phyloP scores from a whole-genome alignment of 2,113 vertebrate genomes.

The Seriola aureovittata region DNA sequence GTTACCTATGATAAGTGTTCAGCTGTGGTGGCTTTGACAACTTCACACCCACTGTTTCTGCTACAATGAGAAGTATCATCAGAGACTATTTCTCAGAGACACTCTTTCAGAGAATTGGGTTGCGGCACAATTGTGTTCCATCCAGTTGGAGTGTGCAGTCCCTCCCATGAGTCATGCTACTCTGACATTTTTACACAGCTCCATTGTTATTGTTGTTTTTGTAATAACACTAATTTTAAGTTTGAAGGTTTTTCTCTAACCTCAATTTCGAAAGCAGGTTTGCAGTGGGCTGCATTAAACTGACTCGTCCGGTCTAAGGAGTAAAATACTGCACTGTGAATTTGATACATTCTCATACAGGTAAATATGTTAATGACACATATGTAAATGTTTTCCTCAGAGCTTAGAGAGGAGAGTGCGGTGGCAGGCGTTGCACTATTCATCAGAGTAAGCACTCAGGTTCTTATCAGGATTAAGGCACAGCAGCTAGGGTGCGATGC shows the following conservation, averaged over 20 bases:
- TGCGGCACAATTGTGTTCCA: background rate
- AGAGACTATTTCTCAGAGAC: slow-evolving; percentile 1
- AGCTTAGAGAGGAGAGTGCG: slow-evolving; percentile 31
- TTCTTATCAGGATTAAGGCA: slow-evolving; percentile 71
- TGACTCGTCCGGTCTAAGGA: background rate
- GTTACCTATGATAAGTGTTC: background rate
- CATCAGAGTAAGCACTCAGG: slow-evolving; percentile 56
- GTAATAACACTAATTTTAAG: no score
- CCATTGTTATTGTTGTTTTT: no score
- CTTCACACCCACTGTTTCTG: slow-evolving; percentile 4
- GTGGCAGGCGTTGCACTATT: slow-evolving; percentile 43
- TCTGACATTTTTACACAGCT: background rate
- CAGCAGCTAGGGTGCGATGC: slow-evolving; percentile 35
- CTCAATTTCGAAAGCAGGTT: background rate
- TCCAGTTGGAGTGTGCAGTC: background rate
- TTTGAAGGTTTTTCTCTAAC: background rate
- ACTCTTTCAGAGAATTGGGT: background rate
- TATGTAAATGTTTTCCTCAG: slow-evolving; percentile 58
- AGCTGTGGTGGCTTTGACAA: slow-evolving; percentile 8
- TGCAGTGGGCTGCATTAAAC: background rate
- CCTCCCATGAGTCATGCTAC: background rate
- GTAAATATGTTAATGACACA: slow-evolving; percentile 55
- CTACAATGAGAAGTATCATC: background rate
- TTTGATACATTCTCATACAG: slow-evolving; percentile 45
- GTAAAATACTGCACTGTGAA: slow-evolving; percentile 16